Evolutionary conservation across 2,888 invertebrate genomes (phyloP).

Genomic region (Nesidiocoris tenuis): DNA sequence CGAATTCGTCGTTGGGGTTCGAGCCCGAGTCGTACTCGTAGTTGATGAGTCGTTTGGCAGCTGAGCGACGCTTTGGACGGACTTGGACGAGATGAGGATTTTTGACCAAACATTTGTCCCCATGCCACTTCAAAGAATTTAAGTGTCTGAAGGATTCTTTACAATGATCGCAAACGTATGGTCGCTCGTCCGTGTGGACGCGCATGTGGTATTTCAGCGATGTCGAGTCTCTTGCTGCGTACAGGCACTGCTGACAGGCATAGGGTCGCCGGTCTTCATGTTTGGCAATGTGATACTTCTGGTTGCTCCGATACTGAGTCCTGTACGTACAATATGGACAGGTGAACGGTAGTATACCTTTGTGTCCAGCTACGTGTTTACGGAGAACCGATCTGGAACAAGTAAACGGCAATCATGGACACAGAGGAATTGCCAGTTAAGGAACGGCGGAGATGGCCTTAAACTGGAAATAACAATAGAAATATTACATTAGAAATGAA

Average conservation of each 20-base stretch:
- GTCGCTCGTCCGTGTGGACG: not conserved
- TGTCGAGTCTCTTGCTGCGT: not conserved
- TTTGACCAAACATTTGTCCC: not conserved
- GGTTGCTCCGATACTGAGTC: slow-evolving; percentile 10
- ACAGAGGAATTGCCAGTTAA: not conserved
- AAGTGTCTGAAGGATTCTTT: not conserved
- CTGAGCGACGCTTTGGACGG: too few species aligned
- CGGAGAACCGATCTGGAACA: not conserved
- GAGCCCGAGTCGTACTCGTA: too few species aligned
- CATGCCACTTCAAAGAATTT: not conserved
- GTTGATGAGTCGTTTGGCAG: too few species aligned
- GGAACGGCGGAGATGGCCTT: too few species aligned
- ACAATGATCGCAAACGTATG: not conserved
- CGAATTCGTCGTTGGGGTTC: too few species aligned
- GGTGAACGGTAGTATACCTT: not conserved
- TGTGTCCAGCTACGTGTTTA: slow-evolving; percentile 14
- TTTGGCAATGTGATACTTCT: not conserved
- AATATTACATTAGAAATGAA: too few species aligned
- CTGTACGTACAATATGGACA: slow-evolving; percentile 16
- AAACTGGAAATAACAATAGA: too few species aligned
- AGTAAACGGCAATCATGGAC: not conserved
- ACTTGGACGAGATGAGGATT: too few species aligned
- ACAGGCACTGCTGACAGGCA: not conserved
- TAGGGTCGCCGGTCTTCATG: not conserved
- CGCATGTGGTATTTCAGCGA: slow-evolving; percentile 7